Conservation (phyloP, 2,113 vertebrate species). For the Scartelaos histophorus region DNA sequence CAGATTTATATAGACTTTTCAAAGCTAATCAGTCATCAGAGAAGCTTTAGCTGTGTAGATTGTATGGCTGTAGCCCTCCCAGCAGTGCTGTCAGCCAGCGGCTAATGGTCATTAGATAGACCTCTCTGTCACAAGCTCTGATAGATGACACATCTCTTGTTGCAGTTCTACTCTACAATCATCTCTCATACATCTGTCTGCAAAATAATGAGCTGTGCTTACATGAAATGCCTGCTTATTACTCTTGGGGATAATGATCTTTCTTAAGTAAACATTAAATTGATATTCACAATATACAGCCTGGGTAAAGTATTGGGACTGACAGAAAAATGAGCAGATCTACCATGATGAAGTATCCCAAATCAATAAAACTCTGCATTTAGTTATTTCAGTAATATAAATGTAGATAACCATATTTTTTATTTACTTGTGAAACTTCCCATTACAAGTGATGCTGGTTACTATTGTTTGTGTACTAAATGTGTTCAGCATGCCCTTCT, state of each 20-base stretch:
- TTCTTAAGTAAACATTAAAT: constrained; percentile 64
- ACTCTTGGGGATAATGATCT: constrained; percentile 67
- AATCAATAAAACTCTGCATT: neutral
- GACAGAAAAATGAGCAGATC: neutral
- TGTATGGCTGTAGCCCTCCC: constrained; percentile 68
- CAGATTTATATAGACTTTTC: constrained; percentile 70
- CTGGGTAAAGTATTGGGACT: constrained; percentile 7
- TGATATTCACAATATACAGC: constrained; percentile 53
- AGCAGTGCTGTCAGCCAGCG: constrained; percentile 70
- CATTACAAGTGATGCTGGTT: neutral
- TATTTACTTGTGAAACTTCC: too few species aligned
- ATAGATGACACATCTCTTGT: constrained; percentile 72
- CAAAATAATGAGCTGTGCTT: constrained; percentile 70
- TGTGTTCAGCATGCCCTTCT: neutral
- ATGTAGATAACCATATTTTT: neutral
- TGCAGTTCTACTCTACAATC: constrained; percentile 62
- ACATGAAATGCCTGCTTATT: constrained; percentile 64
- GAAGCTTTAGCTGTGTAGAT: constrained; percentile 64
- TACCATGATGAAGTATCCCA: neutral
- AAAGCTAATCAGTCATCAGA: constrained; percentile 73
- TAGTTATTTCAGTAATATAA: neutral
- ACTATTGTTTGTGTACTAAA: neutral
- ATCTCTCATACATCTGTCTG: constrained; percentile 70
- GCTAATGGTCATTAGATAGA: constrained; percentile 78
- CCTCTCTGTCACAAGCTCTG: constrained; percentile 70